Conservation (phyloP, 2,797 vertebrate species). For the Synanceia verrucosa region DNA sequence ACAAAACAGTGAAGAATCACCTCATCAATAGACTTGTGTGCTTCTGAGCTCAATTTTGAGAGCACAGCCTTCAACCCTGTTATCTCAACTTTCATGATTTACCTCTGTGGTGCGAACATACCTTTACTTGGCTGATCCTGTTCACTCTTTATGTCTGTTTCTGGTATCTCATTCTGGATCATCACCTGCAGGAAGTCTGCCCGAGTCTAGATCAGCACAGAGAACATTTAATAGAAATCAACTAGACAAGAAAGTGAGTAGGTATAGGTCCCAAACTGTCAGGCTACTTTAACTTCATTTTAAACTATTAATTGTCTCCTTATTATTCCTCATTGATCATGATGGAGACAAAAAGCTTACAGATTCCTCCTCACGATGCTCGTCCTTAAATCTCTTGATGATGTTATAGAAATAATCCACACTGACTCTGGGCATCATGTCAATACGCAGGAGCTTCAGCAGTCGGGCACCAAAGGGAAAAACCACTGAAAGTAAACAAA, state of each 20-base stretch:
- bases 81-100: not conserved
- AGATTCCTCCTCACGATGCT: constrained; percentile 47
- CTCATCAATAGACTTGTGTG: not conserved
- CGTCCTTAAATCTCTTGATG: constrained; percentile 79
- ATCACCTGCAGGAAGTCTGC: constrained; percentile 74
- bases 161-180: constrained; percentile 69
- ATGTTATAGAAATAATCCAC: constrained; percentile 75
- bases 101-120: constrained; percentile 2
- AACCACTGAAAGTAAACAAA: constrained; percentile 63
- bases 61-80: not conserved
- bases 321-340: too few relatives aligned
- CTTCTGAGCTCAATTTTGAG: not conserved
- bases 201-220: constrained; percentile 37
- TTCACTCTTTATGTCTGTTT: constrained; percentile 38
- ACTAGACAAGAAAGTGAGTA: not conserved
- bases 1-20: too few relatives aligned
- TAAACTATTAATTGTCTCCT: not conserved
- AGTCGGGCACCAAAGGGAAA: constrained; percentile 72
- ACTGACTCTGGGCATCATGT: constrained; percentile 41
- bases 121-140: constrained; percentile 72
- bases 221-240: not conserved
- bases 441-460: constrained; percentile 69
- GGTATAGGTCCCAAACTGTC: not conserved
- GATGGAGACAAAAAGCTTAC: constrained; percentile 46
- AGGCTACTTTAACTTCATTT: too few relatives aligned